Evolutionary conservation across 2,888 invertebrate species (phyloP).

Genomic region (Drosophila monieri): DNA sequence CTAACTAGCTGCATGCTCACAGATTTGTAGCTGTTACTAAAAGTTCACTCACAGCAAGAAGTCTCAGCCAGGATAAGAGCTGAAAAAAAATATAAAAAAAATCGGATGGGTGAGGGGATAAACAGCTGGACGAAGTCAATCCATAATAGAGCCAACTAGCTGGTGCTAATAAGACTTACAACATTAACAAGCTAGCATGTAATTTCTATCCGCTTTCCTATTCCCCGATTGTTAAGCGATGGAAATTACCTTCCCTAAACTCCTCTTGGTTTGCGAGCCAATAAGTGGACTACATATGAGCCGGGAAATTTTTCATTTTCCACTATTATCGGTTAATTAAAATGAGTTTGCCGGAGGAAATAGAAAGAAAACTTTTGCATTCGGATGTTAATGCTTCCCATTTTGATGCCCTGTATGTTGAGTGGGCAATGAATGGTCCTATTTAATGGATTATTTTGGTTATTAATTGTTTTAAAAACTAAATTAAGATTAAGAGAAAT

Average conservation of each 20-base stretch:
- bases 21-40: conserved; percentile 50
- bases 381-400: conserved; percentile 5
- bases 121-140: conserved; percentile 17
- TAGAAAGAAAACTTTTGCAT: conserved; percentile 28
- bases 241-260: conserved; percentile 12
- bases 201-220: conserved; percentile 9
- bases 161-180: conserved; percentile 32
- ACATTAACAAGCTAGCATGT: conserved; percentile 20
- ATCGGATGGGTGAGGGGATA: not conserved
- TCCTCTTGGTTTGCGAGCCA: conserved; percentile 9
- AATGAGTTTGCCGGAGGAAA: conserved; percentile 30
- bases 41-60: conserved; percentile 40
- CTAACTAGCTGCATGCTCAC: conserved; percentile 66
- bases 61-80: conserved; percentile 23
- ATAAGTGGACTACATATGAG: conserved; percentile 24
- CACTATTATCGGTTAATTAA: conserved; percentile 39
- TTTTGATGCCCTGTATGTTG: conserved; percentile 5
- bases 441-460: not conserved
- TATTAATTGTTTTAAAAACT: not conserved
- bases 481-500: too few relatives aligned
- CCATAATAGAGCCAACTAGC: conserved; percentile 34
- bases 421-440: not conserved
- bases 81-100: conserved; percentile 5
- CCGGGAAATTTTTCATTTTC: not conserved
- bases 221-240: conserved; percentile 28